Percentiles rank a stretch among this genome's conserved stretches.
These are phyloP conservation scores for Diachasma alloeum DNA, from an alignment of 1,140 invertebrate genomes.

Conservation along the genomic window DNA sequence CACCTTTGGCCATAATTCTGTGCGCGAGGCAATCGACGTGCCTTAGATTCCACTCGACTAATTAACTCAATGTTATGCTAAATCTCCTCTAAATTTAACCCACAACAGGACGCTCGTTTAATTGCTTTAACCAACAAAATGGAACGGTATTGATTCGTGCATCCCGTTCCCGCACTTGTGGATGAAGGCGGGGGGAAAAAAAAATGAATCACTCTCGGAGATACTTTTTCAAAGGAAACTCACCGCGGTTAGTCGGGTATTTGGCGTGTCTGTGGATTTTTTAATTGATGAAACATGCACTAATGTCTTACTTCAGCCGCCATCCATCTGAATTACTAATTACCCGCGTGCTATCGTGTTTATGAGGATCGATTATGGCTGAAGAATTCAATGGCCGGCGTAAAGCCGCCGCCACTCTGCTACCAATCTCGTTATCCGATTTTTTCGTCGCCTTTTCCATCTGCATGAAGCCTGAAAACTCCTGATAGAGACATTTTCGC, in stretches of 20 bases:
- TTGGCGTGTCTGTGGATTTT: background rate
- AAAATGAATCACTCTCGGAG: background rate
- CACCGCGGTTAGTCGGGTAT: background rate
- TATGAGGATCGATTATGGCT: background rate
- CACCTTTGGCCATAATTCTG: constrained; percentile 24
- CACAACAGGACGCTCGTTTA: constrained; percentile 15
- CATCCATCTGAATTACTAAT: constrained; percentile 8
- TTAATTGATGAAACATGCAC: background rate
- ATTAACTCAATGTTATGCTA: constrained; percentile 59
- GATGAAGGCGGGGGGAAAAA: background rate
- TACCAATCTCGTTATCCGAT: background rate
- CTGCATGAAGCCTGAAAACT: background rate
- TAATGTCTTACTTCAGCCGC: background rate
- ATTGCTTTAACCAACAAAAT: constrained; percentile 7
- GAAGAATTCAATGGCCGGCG: background rate
- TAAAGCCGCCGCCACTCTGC: background rate
- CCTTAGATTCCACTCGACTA: constrained; percentile 58
- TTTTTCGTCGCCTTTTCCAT: background rate
- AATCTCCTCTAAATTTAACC: constrained; percentile 52
- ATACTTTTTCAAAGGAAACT: background rate
- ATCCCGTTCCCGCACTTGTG: background rate
- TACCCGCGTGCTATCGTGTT: background rate
- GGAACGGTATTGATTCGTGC: background rate
- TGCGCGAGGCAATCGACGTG: constrained; percentile 34
- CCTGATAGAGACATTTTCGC: background rate